Conservation (phyloP, 2,888 invertebrate genomes). For the Hydroisotoma schaefferi region DNA sequence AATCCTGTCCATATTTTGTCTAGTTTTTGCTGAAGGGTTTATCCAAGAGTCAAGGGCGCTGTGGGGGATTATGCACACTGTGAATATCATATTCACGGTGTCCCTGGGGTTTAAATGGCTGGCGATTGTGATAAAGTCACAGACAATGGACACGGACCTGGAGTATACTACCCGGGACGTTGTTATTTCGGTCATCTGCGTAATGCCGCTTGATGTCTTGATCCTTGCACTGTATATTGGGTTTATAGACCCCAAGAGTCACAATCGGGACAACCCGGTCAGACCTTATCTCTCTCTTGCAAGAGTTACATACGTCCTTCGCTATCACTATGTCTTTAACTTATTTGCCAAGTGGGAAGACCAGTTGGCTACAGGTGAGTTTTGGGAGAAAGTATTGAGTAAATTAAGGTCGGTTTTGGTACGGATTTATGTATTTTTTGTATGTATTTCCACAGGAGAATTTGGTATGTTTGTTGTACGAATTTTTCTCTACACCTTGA, state of each 20-base stretch:
- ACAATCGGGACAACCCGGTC: conserved; percentile 10
- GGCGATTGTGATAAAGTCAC: conserved; percentile 39
- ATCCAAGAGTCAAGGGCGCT: conserved; percentile 32
- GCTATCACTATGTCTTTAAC: conserved; percentile 35
- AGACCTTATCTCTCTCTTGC: conserved; percentile 31
- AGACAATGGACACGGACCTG: conserved; percentile 42
- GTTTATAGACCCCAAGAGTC: conserved; percentile 20
- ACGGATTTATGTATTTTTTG: no score
- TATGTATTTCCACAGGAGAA: no score
- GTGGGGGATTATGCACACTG: conserved; percentile 41
- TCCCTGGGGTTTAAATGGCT: conserved; percentile 42
- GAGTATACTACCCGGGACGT: conserved; percentile 39
- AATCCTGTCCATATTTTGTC: conserved; percentile 39
- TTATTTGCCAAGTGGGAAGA: conserved; percentile 45
- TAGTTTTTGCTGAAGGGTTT: conserved; percentile 46
- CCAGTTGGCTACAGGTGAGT: conserved; percentile 36
- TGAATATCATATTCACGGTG: conserved; percentile 41
- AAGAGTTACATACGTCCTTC: conserved; percentile 39
- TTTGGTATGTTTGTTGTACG: conserved; percentile 40
- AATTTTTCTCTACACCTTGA: conserved; percentile 26
- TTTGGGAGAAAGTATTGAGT: no score
- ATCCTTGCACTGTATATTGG: conserved; percentile 36
- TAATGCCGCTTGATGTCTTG: conserved; percentile 43
- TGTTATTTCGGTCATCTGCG: conserved; percentile 37
- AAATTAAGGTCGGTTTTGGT: no score